phyloP scores from a whole-genome alignment of 37 sponge, comb jelly and placozoan genomes.

The Lycopodina hypogea region DNA sequence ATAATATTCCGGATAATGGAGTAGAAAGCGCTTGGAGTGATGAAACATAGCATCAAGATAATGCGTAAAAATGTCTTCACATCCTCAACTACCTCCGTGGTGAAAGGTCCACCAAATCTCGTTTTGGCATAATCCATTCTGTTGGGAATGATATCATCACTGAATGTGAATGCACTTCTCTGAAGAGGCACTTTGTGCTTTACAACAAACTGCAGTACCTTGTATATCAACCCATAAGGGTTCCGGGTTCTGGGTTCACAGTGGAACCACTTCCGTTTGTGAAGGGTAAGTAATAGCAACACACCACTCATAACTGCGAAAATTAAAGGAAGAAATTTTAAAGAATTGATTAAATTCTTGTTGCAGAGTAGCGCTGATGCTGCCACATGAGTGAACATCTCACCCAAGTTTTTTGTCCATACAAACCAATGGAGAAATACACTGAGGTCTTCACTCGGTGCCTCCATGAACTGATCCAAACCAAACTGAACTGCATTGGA shows the following conservation, averaged over 20 bases:
- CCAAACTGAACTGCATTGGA: slow-evolving; percentile 14
- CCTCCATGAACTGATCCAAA: slow-evolving; percentile 17
- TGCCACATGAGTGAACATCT: not conserved
- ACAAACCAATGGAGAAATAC: slow-evolving; percentile 18
- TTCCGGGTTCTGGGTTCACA: slow-evolving; percentile 2
- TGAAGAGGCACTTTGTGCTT: slow-evolving; percentile 18
- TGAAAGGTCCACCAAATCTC: slow-evolving; percentile 34
- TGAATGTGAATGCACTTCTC: slow-evolving; percentile 20
- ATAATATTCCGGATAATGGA: not conserved
- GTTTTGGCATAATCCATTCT: slow-evolving; percentile 24
- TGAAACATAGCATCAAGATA: not conserved
- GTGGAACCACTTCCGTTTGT: slow-evolving; percentile 12
- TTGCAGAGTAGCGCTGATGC: not conserved
- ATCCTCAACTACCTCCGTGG: slow-evolving; percentile 21
- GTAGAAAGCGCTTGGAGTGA: not conserved
- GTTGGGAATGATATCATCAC: slow-evolving; percentile 13
- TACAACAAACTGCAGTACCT: slow-evolving; percentile 17
- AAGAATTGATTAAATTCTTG: not conserved
- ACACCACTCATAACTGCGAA: not conserved
- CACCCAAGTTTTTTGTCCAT: slow-evolving; percentile 4
- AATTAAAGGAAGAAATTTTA: not conserved
- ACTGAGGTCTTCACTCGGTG: slow-evolving; percentile 8
- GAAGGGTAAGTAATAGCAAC: not conserved
- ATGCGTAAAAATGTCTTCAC: slow-evolving; percentile 28
- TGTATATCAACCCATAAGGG: slow-evolving; percentile 13